These are phyloP conservation scores for Drosophila rellima DNA, from an alignment of 2,888 invertebrate genomes.

Conservation along the genomic window DNA sequence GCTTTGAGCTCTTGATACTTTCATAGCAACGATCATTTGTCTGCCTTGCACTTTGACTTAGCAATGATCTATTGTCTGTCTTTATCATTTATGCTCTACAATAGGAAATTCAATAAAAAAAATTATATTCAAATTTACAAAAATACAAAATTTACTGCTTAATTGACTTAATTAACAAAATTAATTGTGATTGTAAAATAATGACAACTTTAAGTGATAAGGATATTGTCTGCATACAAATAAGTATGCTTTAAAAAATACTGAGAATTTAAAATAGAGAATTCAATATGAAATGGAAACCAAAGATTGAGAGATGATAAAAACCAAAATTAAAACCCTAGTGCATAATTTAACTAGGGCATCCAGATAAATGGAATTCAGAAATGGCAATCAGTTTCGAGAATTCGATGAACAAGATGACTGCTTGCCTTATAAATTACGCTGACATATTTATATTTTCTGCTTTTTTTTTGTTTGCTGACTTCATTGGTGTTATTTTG, in stretches of 20 bases:
- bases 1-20: conserved; percentile 3
- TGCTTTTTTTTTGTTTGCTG: conserved; percentile 1
- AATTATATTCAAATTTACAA: background rate
- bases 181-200: background rate
- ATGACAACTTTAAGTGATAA: background rate
- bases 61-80: conserved; percentile 11
- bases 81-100: background rate
- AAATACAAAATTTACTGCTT: background rate
- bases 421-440: conserved; percentile 19
- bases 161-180: background rate
- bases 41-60: conserved; percentile 17
- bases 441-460: conserved; percentile 34
- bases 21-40: conserved; percentile 11
- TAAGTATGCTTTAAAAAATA: conserved; percentile 7
- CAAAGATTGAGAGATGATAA: background rate
- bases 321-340: background rate
- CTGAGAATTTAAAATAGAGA: background rate
- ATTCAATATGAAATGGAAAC: background rate
- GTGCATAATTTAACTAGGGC: background rate
- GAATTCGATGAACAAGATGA: conserved; percentile 27
- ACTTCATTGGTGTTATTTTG: conserved; percentile 22
- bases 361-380: conserved; percentile 4
- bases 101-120: background rate
- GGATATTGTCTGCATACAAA: background rate
- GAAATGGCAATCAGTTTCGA: conserved; percentile 21